Base-by-base conservation (phyloP, 2,797 vertebrate species). In the Ceryle rudis region DNA sequence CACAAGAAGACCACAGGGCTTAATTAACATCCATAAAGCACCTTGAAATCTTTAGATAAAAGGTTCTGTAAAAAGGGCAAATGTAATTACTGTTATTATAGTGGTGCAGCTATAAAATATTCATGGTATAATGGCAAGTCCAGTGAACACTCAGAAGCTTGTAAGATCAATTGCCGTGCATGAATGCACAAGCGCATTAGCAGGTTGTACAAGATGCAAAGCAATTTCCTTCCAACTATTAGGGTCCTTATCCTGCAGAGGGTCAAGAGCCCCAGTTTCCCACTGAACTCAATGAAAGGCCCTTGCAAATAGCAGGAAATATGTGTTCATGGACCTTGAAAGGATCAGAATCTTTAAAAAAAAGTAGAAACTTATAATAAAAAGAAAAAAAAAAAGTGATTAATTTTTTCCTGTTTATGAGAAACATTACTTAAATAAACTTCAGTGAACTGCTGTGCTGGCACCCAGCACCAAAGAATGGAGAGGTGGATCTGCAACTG, bases 51-150 rank as follows among this genome's bases (percentile, higher is more conserved):
- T 87, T 86, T 66, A 44, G 69, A 75, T 33, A 93, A 88, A 97
- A 83, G 91, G 93, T 95, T 89, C 77, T 86, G 39, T 55, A 86
- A 95, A 95, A 96, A 97, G 96, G 95, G 96, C 94, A 97, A 75
- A 91, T 66, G 73, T 95, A 96, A 96, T 96, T 95, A 95, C 80
- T 94, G 85, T 95, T 96, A 94, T 95, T 96, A 81, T 39, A 94
- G 81, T 23, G 31, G 28, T 95, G 86, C 79, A 77, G 62, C 84
- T 88, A 87, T 95, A 91, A 96, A 96, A 95, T 96, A 95, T 96
- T 93, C 95, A 95, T 93, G 79, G 79, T 81, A 11, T 84, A 94
- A 90, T 93, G 90, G 94, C 90, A 84, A 94, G 92, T 70, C 93
- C 91, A 72, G 70, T 42, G 86, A 93, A 62, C 73, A 65, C 49